phyloP scores from a whole-genome alignment of 2,888 invertebrate genomes.

The Ypsolopha scabrella region DNA sequence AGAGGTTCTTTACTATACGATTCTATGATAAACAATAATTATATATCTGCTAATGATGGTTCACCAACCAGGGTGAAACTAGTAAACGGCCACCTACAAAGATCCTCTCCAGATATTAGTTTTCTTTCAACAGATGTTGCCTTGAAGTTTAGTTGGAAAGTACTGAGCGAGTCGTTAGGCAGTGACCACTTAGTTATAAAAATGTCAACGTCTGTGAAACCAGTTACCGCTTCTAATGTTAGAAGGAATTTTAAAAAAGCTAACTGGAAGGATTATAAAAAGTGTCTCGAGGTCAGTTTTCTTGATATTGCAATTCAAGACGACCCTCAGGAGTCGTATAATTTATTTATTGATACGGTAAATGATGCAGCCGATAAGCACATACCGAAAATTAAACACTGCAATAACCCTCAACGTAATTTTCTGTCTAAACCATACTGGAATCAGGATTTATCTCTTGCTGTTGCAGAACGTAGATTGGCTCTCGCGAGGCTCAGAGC shows the following conservation, averaged over 20 bases:
- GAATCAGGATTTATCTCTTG: constrained; percentile 13
- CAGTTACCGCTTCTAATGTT: neutral
- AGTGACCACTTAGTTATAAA: constrained; percentile 14
- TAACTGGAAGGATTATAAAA: constrained; percentile 8
- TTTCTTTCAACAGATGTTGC: constrained; percentile 10
- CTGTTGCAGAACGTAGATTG: constrained; percentile 13
- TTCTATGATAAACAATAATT: constrained; percentile 8
- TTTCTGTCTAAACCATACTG: constrained; percentile 18
- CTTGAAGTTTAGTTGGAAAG: constrained; percentile 9
- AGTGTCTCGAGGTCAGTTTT: constrained; percentile 2
- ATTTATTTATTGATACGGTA: constrained; percentile 7
- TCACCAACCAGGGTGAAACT: constrained; percentile 11
- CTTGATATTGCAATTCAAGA: neutral
- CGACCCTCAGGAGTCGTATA: constrained; percentile 8
- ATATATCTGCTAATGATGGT: constrained; percentile 12
- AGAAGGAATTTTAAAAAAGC: constrained; percentile 12
- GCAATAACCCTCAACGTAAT: constrained; percentile 8
- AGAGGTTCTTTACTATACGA: constrained; percentile 16
- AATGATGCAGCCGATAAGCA: constrained; percentile 8
- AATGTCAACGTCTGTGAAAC: neutral
- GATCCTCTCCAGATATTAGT: constrained; percentile 15
- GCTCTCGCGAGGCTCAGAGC: constrained; percentile 13
- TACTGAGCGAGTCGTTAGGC: constrained; percentile 12
- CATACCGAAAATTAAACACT: constrained; percentile 12
- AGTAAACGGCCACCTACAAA: constrained; percentile 11